Base-by-base conservation (phyloP, 2,113 vertebrate genomes). In the Brachypodius melanocephalos region DNA sequence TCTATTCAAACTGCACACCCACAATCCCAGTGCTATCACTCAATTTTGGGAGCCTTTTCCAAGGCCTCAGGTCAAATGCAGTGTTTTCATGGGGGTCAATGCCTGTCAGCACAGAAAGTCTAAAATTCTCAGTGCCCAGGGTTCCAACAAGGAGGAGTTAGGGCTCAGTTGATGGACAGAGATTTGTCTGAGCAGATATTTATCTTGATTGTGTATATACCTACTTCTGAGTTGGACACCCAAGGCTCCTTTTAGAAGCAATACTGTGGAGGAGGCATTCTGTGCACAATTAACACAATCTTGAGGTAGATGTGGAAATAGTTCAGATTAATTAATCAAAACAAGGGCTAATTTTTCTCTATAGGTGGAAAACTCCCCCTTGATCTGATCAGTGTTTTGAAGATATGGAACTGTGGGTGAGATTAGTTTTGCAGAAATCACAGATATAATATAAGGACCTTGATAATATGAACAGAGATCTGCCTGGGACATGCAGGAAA, bases 301-400 rank as follows among this genome's bases (percentile, higher is more conserved):
- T 67, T 57, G 32, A 48, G 19, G 36, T 18, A 49, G 25, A 17
- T 32, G 20, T 21, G 61, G 55, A 55, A 67, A 55, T 11, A 52
- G 9, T 79, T 80, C 42, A 40, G 24, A 34, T 22, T 61, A 49
- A 43, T 88, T 79, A 59, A 57, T 48, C 3, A 12, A 80, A 92
- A 28, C 5, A 14, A 51, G 18, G 5, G 25, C 2, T 63, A 55
- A 75, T 55, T 55, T 84, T 21, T 77, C 12, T 65, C 10, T 28
- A 6, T 14, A 42, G 6, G 7, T 63, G 28, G 45, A 86, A 74
- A 63, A 18, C 1, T 0, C 1, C 18, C 9, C 1, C 24, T 34
- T 32, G 32, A 36, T 19, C 18, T 71, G 26, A 34, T 31, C 51
- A 62, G 4, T 15, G 21, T 29, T 85, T 78, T 72, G 31, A 71